phyloP scores from a whole-genome alignment of 1,140 invertebrate species.

The Capitella teleta region DNA sequence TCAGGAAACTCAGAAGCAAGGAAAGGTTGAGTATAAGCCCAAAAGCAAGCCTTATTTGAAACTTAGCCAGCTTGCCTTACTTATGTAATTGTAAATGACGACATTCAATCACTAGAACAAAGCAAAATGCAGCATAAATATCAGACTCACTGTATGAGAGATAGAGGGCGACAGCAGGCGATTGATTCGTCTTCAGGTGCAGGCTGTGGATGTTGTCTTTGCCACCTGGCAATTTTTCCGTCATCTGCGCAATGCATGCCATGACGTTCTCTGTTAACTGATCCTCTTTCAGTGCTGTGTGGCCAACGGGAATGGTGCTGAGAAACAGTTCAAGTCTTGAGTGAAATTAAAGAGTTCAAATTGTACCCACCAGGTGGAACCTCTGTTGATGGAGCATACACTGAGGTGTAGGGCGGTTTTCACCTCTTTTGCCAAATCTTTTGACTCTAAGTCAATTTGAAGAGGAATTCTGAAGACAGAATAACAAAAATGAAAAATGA shows the following conservation, averaged over 20 bases:
- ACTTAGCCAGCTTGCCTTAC: too few species aligned
- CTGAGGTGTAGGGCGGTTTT: constrained; percentile 17
- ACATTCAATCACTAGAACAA: too few species aligned
- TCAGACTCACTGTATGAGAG: constrained; percentile 18
- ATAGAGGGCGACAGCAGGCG: constrained; percentile 21
- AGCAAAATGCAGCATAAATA: too few species aligned
- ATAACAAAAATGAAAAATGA: background rate
- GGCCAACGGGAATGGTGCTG: constrained; percentile 21
- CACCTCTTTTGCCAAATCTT: constrained; percentile 23
- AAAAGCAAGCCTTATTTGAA: too few species aligned
- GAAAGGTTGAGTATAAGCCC: too few species aligned
- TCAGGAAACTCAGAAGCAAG: too few species aligned
- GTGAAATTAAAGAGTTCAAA: background rate
- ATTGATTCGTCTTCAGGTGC: constrained; percentile 19
- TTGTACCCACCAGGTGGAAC: constrained; percentile 21
- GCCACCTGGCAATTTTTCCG: constrained; percentile 21
- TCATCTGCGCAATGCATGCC: constrained; percentile 16
- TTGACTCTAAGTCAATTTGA: constrained; percentile 23
- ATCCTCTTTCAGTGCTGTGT: constrained; percentile 14
- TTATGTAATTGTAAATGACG: too few species aligned
- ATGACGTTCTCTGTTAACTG: constrained; percentile 25
- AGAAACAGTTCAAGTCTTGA: constrained; percentile 1
- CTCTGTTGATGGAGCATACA: constrained; percentile 21
- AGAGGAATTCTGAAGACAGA: constrained; percentile 19
- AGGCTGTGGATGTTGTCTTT: constrained; percentile 21